A percentile compares a stretch with the other conserved stretches of the same genome.
Evolutionary conservation across 2,888 invertebrate genomes (phyloP).

Genomic region (Capitulum mitella): DNA sequence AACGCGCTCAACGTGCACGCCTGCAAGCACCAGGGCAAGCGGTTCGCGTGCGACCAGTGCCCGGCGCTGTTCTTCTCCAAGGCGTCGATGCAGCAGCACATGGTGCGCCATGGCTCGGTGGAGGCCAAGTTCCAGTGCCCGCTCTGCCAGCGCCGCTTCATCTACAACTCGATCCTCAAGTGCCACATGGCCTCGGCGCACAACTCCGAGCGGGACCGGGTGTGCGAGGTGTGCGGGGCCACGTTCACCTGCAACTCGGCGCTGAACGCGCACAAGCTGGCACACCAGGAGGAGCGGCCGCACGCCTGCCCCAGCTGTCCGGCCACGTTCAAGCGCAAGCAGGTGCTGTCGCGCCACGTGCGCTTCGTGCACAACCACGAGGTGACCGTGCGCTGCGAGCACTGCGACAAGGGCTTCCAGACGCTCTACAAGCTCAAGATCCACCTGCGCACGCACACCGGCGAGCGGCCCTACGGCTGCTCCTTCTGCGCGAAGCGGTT

Average conservation of each 20-base stretch:
- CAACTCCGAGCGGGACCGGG: slow-evolving; percentile 5
- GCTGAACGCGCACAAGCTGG: background rate
- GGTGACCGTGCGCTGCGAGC: background rate
- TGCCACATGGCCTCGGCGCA: slow-evolving; percentile 13
- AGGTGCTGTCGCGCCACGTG: background rate
- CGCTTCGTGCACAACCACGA: slow-evolving; percentile 1
- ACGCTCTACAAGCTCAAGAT: slow-evolving; percentile 3
- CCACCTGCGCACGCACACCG: background rate
- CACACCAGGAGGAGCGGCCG: slow-evolving; percentile 3
- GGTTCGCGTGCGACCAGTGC: slow-evolving; percentile 11
- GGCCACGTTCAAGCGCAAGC: background rate
- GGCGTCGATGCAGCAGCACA: slow-evolving; percentile 16
- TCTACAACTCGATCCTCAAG: slow-evolving; percentile 23
- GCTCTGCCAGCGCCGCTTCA: slow-evolving; percentile 14
- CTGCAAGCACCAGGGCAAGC: background rate
- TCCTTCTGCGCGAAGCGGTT: background rate
- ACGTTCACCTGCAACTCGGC: slow-evolving; percentile 16
- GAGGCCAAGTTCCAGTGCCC: slow-evolving; percentile 2
- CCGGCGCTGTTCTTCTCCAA: background rate
- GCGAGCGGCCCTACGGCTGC: background rate
- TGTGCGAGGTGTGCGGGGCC: slow-evolving; percentile 7
- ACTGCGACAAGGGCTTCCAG: slow-evolving; percentile 15
- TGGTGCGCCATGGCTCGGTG: slow-evolving; percentile 1
- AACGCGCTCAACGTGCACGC: slow-evolving; percentile 9
- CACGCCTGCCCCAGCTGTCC: background rate